A percentile compares a stretch with the other conserved stretches of the same genome.
Evolutionary conservation across 2,797 vertebrate genomes (phyloP).

Genomic region (Rhinella marina): DNA sequence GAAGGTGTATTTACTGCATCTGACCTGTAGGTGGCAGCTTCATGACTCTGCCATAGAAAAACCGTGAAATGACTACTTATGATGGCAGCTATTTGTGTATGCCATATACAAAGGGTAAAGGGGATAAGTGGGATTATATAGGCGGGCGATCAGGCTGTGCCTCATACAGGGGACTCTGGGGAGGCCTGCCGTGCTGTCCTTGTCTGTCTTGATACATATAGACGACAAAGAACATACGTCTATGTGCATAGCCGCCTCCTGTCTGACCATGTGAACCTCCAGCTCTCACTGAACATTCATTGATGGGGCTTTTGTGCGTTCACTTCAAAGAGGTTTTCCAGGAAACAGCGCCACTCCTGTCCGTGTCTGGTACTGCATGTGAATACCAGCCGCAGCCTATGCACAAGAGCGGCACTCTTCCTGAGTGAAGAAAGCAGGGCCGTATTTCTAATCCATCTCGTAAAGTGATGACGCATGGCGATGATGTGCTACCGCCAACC

Average conservation of each 20-base stretch:
- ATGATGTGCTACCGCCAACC: no score
- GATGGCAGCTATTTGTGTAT: background rate
- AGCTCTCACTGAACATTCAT: background rate
- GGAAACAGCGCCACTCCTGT: background rate
- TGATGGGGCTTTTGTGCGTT: background rate
- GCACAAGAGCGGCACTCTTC: no score
- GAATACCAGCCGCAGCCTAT: no score
- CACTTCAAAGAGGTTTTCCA: no score
- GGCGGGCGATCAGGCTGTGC: no score
- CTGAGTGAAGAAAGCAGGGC: no score
- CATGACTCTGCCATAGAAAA: background rate
- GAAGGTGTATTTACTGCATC: background rate
- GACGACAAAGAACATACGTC: background rate
- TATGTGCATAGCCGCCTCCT: background rate
- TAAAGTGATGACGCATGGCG: no score
- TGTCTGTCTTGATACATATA: constrained; percentile 32
- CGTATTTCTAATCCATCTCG: no score
- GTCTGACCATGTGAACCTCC: constrained; percentile 1
- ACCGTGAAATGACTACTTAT: background rate
- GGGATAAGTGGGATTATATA: no score
- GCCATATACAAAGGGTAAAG: background rate
- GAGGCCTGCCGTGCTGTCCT: background rate
- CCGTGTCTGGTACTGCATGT: no score
- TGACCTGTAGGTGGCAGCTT: background rate
- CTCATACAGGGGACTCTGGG: no score